These are phyloP conservation scores for Sialis fuliginosa DNA, from an alignment of 2,888 invertebrate genomes.

Conservation along the genomic window DNA sequence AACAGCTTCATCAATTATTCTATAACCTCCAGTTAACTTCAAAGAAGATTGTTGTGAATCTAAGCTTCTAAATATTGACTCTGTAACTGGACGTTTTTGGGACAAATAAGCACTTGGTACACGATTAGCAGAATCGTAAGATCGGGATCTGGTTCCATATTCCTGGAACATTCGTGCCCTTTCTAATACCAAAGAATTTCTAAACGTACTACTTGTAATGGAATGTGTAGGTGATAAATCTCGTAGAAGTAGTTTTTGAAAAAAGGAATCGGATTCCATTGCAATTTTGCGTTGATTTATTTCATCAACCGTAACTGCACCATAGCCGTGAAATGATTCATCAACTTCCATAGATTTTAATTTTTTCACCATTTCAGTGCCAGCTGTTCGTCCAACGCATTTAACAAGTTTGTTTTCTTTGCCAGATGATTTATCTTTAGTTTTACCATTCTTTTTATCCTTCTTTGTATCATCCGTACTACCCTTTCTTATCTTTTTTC, in stretches of 20 bases:
- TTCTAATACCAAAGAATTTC: slow-evolving; percentile 43
- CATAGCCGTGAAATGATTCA: slow-evolving; percentile 4
- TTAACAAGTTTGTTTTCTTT: slow-evolving; percentile 12
- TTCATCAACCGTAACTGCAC: slow-evolving; percentile 23
- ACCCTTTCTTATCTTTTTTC: slow-evolving; percentile 21
- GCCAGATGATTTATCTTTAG: slow-evolving; percentile 13
- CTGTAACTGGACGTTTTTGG: slow-evolving; percentile 50
- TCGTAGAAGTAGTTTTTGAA: slow-evolving; percentile 50
- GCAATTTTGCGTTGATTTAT: slow-evolving; percentile 37
- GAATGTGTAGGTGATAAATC: slow-evolving; percentile 26
- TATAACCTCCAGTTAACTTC: slow-evolving; percentile 13
- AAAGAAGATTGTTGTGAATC: slow-evolving; percentile 23
- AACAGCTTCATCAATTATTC: neutral
- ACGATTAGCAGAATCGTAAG: slow-evolving; percentile 36
- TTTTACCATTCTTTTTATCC: slow-evolving; percentile 15
- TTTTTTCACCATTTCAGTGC: slow-evolving; percentile 14
- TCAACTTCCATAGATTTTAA: slow-evolving; percentile 13
- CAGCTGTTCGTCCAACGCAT: slow-evolving; percentile 17
- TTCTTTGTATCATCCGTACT: slow-evolving; percentile 13
- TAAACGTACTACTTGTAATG: slow-evolving; percentile 19
- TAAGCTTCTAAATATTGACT: slow-evolving; percentile 51
- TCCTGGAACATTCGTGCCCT: slow-evolving; percentile 51
- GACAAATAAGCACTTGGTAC: slow-evolving; percentile 44
- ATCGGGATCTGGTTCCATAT: slow-evolving; percentile 23
- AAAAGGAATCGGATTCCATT: slow-evolving; percentile 45